Evolutionary conservation across 2,797 vertebrate genomes (phyloP).

Genomic region (Syngnathus rostellatus): DNA sequence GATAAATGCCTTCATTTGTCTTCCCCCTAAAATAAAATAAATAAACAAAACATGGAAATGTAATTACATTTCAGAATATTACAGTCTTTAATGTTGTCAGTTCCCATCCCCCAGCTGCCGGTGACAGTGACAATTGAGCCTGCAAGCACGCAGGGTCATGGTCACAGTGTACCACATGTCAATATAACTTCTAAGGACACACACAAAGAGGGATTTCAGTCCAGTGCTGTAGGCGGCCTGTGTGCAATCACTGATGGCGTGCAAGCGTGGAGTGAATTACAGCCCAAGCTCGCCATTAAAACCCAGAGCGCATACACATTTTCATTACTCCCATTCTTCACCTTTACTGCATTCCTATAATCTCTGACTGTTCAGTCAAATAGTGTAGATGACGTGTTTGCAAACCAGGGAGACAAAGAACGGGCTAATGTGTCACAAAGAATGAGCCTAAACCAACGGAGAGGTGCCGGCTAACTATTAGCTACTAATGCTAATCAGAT

Average conservation of each 20-base stretch:
- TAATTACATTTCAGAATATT: too few relatives aligned
- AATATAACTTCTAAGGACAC: slow-evolving; percentile 50
- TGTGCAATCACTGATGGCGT: slow-evolving; percentile 10
- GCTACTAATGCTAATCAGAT: neutral
- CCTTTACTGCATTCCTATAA: slow-evolving; percentile 20
- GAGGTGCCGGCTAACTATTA: slow-evolving; percentile 1
- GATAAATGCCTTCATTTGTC: too few relatives aligned
- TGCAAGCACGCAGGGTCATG: slow-evolving; percentile 38
- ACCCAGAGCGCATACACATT: slow-evolving; percentile 41
- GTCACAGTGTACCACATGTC: slow-evolving; percentile 43
- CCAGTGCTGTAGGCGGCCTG: slow-evolving; percentile 36
- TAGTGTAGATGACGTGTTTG: slow-evolving; percentile 15
- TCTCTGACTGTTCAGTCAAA: slow-evolving; percentile 14
- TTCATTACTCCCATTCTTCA: slow-evolving; percentile 46
- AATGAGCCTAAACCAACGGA: slow-evolving; percentile 21
- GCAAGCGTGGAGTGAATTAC: slow-evolving; percentile 50
- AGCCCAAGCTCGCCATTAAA: slow-evolving; percentile 52
- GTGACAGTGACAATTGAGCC: neutral
- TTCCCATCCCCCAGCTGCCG: neutral
- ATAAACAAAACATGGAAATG: too few relatives aligned
- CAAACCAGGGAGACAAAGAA: slow-evolving; percentile 32
- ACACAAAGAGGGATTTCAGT: slow-evolving; percentile 29
- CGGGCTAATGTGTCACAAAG: slow-evolving; percentile 34
- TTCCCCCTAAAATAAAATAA: too few relatives aligned
- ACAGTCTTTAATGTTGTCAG: neutral